These are phyloP conservation scores for Bubo blakistoni DNA, from an alignment of 2,113 vertebrate species.

Conservation along the genomic window DNA sequence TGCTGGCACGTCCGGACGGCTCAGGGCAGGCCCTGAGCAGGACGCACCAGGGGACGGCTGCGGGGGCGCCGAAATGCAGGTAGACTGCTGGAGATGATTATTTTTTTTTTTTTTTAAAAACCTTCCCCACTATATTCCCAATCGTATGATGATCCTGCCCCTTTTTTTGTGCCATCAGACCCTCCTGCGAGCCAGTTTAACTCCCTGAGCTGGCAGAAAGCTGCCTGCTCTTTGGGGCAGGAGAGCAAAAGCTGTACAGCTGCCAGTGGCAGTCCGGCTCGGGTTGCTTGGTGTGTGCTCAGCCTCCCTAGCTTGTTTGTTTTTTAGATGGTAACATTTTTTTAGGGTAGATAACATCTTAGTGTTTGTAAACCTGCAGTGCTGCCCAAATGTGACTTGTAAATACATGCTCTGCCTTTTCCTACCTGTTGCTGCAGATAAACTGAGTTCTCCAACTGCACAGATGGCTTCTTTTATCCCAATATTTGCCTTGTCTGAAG, in stretches of 20 bases:
- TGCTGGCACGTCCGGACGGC: rapidly evolving
- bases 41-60: rapidly evolving
- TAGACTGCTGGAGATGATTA: no score
- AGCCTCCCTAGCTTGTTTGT: neutral
- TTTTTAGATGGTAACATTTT: neutral
- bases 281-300: neutral
- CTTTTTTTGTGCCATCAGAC: neutral
- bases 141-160: rapidly evolving
- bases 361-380: neutral
- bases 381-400: neutral
- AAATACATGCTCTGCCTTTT: neutral
- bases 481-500: conserved; percentile 1
- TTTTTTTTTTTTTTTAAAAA: neutral
- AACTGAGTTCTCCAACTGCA: neutral
- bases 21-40: neutral
- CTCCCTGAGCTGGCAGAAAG: neutral
- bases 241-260: neutral
- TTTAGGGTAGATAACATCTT: neutral
- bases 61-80: neutral
- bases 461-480: conserved; percentile 19
- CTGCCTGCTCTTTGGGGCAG: neutral
- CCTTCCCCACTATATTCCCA: neutral
- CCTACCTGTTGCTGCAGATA: neutral
- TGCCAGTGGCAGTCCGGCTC: neutral
- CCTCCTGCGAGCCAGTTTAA: rapidly evolving